Evolutionary conservation across 2,113 vertebrate genomes (phyloP), one percentile per base, ranked within the genome.

Genomic region (Plotosus lineatus): DNA sequence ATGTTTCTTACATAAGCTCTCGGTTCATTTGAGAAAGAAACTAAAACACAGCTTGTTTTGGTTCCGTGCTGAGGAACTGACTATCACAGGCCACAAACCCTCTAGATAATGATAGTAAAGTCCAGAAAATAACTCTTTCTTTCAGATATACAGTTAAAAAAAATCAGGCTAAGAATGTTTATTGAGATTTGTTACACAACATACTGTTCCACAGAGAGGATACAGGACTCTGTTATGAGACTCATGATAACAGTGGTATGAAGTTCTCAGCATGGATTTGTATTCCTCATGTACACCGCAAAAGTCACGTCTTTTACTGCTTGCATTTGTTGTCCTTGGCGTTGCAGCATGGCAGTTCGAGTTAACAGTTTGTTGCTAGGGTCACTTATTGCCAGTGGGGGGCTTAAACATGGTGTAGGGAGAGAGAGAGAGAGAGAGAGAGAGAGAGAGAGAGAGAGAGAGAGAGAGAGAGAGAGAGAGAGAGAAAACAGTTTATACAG

Each of bases 321-420:
- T 42, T 46, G 65, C 36, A 28, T 68, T 23, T 78, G 75, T 84
- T 81, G 58, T 81, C 66, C 58, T 84, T 84, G 79, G 79, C 75
- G 36, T 19, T 0, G 11, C 33, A 61, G 31, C 28, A 8, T 36
- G 50, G 21, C 60, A 69, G 53, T 74, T 56, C 19, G 56, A 58
- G 83, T 74, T 58, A 21, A 78, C 51, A 79, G 66, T 74, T 81
- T 40, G 50, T 31, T 66, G n/a, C 26, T 66, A 66, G 44, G 40
- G 58, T 81, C 58, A 42, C 31, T 73, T 77, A 55, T 75, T 69
- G n/a, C n/a, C n/a, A n/a, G n/a, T n/a, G n/a, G n/a, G n/a, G n/a
- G 65, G 36, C 53, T 38, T 14, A 42, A 73, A 58, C 6, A 15
- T n/a, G 5, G 33, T 77, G 46, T 80, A 60, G 3, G 23, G 55